Conservation (phyloP, 2,888 invertebrate species). For the Periphyllus acericola region DNA sequence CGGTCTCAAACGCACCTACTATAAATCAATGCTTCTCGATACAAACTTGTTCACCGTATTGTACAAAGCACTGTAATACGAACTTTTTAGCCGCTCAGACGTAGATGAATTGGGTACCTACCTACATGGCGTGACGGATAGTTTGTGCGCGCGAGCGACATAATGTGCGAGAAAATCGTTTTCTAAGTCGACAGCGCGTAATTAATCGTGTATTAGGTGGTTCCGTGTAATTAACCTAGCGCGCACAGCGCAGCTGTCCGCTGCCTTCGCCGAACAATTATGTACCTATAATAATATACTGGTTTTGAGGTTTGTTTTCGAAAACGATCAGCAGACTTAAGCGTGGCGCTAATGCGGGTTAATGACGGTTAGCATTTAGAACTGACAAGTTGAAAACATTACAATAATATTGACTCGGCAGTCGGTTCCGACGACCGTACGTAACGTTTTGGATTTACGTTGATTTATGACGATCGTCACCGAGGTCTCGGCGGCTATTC, state of each 20-base stretch:
- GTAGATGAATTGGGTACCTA: background rate
- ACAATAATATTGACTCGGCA: background rate
- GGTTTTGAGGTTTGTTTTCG: slow-evolving; percentile 9
- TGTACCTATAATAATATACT: background rate
- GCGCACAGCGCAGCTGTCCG: too few relatives aligned
- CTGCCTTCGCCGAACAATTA: background rate
- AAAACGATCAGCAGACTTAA: slow-evolving; percentile 13
- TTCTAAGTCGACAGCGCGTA: slow-evolving; percentile 19
- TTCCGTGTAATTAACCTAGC: slow-evolving; percentile 29
- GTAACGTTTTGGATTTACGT: background rate
- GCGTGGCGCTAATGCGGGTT: background rate
- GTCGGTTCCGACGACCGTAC: background rate
- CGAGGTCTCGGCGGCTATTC: too few relatives aligned
- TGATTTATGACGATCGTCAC: background rate
- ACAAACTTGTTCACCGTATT: background rate
- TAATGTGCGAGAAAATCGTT: slow-evolving; percentile 29
- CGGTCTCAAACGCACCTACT: too few relatives aligned
- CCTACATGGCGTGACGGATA: background rate
- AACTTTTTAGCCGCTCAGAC: slow-evolving; percentile 3
- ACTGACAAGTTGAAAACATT: background rate
- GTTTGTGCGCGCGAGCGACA: background rate
- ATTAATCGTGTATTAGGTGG: slow-evolving; percentile 25
- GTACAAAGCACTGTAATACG: background rate
- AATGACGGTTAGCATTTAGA: slow-evolving; percentile 7
- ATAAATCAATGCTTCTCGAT: background rate